Base-by-base conservation (phyloP, 2,113 vertebrate genomes). In the Gallinago undulata region DNA sequence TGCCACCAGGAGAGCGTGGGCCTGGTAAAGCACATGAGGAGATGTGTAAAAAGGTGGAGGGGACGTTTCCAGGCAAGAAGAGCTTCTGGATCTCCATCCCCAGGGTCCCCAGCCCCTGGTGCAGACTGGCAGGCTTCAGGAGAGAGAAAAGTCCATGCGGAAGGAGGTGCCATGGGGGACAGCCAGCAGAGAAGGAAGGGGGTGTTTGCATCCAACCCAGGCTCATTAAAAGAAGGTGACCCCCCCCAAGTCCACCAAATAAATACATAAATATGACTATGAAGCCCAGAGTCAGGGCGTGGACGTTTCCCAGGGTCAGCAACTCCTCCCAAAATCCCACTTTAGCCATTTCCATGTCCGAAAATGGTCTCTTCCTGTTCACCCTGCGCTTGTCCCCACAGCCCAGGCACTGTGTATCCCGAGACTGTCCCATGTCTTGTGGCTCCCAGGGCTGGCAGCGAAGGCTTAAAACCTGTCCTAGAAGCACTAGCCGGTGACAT, bases 211-310 rank as follows among this genome's bases (percentile, higher is more conserved):
- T 82, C 74, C 68, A 76, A 19, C 24, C 35, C 14, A 10, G 33
- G 47, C 77, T 89, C 70, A 35, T 23, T 57, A 45, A 72, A 87
- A 73, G 45, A 47, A 70, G 62, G 68, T 48, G 84, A 87, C 13
- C n/a, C 64, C 64, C 24, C 43, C 43, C 6, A 31, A 87, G 74
- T 82, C 48, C 83, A 66, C 76, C 92, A 94, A 98, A 98, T 98
- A 98, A 97, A 98, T 97, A 98, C 74, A 94, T 96, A 96, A 96
- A 91, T 82, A 96, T 8, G 43, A 74, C 78, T n/a, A 55, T 0
- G 37, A 83, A 94, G 51, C 68, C 39, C 53, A 63, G 75, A 69
- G 31, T 64, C 4, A 3, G 45, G 64, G 35, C 11, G 2, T 1
- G 5, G 35, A 47, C 31, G 4, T 22, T 37, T 59, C 24, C 28